Evolutionary conservation across 2,797 vertebrate species (phyloP), one percentile per base, ranked within the genome.

Genomic region (Stomatorhinus walkeri): DNA sequence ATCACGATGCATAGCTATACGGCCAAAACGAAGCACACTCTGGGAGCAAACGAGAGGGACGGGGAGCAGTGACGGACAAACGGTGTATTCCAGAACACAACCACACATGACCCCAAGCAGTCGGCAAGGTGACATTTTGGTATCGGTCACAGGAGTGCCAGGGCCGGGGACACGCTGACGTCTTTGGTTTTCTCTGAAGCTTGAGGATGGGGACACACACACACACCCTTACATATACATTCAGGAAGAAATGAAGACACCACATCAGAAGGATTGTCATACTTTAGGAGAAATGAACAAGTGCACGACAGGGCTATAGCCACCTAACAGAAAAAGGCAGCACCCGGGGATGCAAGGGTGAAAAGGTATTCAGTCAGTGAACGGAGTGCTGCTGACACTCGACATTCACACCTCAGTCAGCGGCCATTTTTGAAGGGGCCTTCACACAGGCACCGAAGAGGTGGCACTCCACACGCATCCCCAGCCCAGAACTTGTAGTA

Each of bases 181-280:
- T 99, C 98, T 99, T 99, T 99, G 98, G 98, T 99, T 95, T 95
- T 93, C 93, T 90, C 92, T 91, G 68, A 76, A 36, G 68, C 4
- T 79, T 79, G 72, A 72, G 64, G 64, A 72, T 72, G 28, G 64
- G 0, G 0, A 9, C 51, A 54, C 14, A 54, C 51, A 16, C 2
- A 52, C 68, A 40, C 68, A 19, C 32, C 8, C 1, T 19, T 2
- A 76, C 0, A 1, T 43, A 43, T 43, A 79, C 16, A 79, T 43
- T 79, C 72, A 79, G 19, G 5, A 79, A 40, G 14, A 79, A 43
- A 43, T n/a, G 36, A 16, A 19, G 32, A 79, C 72, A n/a, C 72
- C 16, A 43, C 72, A 19, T 19, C 22, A 16, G 12, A 76, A 76
- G 14, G 72, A 76, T 76, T 76, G 72, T 76, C 72, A 40, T 16